Evolutionary conservation across 2,113 vertebrate species (phyloP).

Genomic region (Mesembrinibis cayennensis): DNA sequence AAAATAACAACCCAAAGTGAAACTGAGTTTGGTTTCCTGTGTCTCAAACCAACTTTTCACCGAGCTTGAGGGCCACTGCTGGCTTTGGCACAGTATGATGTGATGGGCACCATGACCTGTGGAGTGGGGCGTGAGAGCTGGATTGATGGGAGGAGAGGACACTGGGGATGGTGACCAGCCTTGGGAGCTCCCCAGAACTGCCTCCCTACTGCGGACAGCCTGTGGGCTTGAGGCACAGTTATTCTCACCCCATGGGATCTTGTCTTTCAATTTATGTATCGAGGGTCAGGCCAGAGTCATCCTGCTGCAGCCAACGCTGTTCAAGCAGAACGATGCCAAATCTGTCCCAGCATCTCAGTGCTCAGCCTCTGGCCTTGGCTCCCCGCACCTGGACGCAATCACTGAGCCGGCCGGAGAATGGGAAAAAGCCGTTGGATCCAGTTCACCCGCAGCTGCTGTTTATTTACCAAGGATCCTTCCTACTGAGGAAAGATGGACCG

Average conservation of each 20-base stretch:
- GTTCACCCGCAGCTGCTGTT: conserved; percentile 51
- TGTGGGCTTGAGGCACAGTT: accelerated
- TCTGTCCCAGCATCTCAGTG: not conserved
- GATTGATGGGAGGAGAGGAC: not conserved
- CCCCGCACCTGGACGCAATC: conserved; percentile 35
- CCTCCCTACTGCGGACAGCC: not conserved
- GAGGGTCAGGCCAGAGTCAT: not conserved
- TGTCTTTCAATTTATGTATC: accelerated
- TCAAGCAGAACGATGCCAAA: not conserved
- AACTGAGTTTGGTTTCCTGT: conserved; percentile 19
- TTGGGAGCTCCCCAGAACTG: not conserved
- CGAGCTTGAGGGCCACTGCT: not conserved
- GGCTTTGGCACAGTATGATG: not conserved
- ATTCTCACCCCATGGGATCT: accelerated
- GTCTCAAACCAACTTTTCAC: not conserved
- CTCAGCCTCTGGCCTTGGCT: not conserved
- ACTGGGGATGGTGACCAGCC: not conserved
- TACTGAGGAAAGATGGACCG: not conserved
- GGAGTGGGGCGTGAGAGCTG: accelerated
- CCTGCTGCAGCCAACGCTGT: accelerated
- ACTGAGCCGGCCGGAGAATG: not conserved
- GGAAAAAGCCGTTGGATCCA: not conserved
- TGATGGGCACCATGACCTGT: not conserved
- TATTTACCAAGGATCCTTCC: conserved; percentile 33
- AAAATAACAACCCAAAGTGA: not conserved